Conservation (phyloP, 2,888 invertebrate species). For the Timandra comae region DNA sequence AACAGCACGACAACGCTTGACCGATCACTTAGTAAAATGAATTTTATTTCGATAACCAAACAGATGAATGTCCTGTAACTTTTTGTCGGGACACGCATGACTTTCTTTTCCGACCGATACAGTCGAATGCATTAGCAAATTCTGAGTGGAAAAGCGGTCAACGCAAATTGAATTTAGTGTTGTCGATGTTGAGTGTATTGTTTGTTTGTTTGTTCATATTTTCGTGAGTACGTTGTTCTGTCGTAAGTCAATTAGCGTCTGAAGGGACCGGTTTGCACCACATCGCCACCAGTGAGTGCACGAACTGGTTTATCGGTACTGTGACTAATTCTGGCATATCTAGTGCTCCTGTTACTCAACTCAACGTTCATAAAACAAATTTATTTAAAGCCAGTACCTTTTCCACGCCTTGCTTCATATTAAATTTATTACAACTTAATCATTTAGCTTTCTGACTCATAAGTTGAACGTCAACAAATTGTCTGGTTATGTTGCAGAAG, state of each 20-base stretch:
- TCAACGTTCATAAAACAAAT: slow-evolving; percentile 29
- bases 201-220: slow-evolving; percentile 28
- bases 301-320: slow-evolving; percentile 36
- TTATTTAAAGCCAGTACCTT: no score
- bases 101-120: slow-evolving; percentile 46
- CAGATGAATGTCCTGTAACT: slow-evolving; percentile 61
- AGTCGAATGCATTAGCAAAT: slow-evolving; percentile 50
- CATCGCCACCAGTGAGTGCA: slow-evolving; percentile 45
- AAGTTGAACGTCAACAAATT: no score
- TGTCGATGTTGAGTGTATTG: slow-evolving; percentile 31
- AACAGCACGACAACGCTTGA: slow-evolving; percentile 63
- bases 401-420: no score
- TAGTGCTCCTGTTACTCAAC: slow-evolving; percentile 36
- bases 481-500: no score
- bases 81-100: slow-evolving; percentile 39
- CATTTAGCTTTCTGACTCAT: no score
- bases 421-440: no score
- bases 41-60: slow-evolving; percentile 60
- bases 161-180: slow-evolving; percentile 46
- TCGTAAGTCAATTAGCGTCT: slow-evolving; percentile 65
- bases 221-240: slow-evolving; percentile 40
- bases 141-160: slow-evolving; percentile 32
- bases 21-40: slow-evolving; percentile 67
- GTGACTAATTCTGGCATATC: slow-evolving; percentile 30
- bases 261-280: slow-evolving; percentile 54